These are phyloP conservation scores for Trichomycterus rosablanca DNA, from an alignment of 2,113 vertebrate species.

Conservation along the genomic window DNA sequence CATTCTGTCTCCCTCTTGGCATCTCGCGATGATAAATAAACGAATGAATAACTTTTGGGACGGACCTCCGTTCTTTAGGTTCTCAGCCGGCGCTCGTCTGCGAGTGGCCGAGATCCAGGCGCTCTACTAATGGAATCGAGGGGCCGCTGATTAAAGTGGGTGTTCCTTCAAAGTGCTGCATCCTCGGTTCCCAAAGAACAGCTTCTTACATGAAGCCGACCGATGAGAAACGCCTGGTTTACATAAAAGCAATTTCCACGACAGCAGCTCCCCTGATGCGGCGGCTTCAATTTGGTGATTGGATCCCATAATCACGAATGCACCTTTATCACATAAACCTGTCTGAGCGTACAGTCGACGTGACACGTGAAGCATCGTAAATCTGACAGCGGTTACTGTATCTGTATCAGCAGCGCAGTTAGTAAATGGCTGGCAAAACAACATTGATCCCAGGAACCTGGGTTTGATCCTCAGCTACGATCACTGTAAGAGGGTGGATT, in stretches of 20 bases:
- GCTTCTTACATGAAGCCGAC: conserved; percentile 24
- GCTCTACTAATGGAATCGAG: conserved; percentile 41
- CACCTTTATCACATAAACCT: conserved; percentile 40
- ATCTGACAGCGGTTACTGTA: not conserved
- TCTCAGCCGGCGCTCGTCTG: not conserved
- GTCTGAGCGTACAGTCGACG: conserved; percentile 7
- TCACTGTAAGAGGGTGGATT: too few relatives aligned
- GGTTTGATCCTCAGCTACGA: too few relatives aligned
- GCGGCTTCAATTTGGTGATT: conserved; percentile 40
- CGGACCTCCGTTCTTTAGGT: not conserved
- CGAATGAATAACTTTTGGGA: too few relatives aligned
- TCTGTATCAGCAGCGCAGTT: too few relatives aligned
- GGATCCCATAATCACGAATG: conserved; percentile 20
- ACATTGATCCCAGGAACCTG: too few relatives aligned
- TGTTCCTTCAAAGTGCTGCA: conserved; percentile 27
- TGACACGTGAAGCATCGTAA: not conserved
- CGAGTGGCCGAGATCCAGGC: conserved; percentile 9
- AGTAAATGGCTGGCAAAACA: too few relatives aligned
- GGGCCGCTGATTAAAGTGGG: conserved; percentile 37
- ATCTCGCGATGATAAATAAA: too few relatives aligned
- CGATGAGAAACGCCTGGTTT: conserved; percentile 17
- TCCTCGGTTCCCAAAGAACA: conserved; percentile 19
- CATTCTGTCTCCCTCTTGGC: too few relatives aligned
- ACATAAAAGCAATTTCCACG: conserved; percentile 15
- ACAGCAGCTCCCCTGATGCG: conserved; percentile 7